A percentile compares a stretch with the other conserved stretches of the same genome.
Evolutionary conservation across 2,888 invertebrate species (phyloP).

Genomic region (Cryptus armator): DNA sequence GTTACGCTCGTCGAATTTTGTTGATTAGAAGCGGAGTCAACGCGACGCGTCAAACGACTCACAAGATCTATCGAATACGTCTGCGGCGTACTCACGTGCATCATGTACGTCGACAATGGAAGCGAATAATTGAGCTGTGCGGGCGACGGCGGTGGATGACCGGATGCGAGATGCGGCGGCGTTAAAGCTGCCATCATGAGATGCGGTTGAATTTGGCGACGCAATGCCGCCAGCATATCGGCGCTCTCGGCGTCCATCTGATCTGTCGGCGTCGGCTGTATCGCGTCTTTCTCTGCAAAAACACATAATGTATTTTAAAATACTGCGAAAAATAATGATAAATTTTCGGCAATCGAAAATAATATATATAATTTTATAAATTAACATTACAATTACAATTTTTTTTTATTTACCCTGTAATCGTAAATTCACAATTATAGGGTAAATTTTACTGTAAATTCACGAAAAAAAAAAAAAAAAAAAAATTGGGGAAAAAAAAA

Average conservation of each 20-base stretch:
- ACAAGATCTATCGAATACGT: slow-evolving; percentile 73
- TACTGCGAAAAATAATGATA: too few species aligned
- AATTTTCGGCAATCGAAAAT: too few species aligned
- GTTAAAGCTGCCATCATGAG: slow-evolving; percentile 89
- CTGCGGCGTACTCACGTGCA: slow-evolving; percentile 82
- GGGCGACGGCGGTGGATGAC: slow-evolving; percentile 77
- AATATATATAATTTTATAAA: too few species aligned
- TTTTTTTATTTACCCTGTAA: too few species aligned
- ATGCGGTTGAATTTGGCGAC: slow-evolving; percentile 91
- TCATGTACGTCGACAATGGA: slow-evolving; percentile 82
- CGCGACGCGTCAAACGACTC: slow-evolving; percentile 69
- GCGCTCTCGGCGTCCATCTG: slow-evolving; percentile 86
- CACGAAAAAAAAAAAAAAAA: too few species aligned
- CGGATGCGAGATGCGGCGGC: slow-evolving; percentile 81
- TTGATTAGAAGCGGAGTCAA: background rate
- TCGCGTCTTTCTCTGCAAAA: slow-evolving; percentile 79
- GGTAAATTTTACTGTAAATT: too few species aligned
- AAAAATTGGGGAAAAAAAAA: too few species aligned
- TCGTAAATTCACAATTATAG: too few species aligned
- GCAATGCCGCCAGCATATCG: slow-evolving; percentile 90
- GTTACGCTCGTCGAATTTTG: slow-evolving; percentile 54
- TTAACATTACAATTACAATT: too few species aligned
- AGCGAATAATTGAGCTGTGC: slow-evolving; percentile 81
- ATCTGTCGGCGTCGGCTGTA: slow-evolving; percentile 76
- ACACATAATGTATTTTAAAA: too few species aligned